phyloP scores from a whole-genome alignment of 2,113 vertebrate genomes.

The Tragelaphus imberbis region DNA sequence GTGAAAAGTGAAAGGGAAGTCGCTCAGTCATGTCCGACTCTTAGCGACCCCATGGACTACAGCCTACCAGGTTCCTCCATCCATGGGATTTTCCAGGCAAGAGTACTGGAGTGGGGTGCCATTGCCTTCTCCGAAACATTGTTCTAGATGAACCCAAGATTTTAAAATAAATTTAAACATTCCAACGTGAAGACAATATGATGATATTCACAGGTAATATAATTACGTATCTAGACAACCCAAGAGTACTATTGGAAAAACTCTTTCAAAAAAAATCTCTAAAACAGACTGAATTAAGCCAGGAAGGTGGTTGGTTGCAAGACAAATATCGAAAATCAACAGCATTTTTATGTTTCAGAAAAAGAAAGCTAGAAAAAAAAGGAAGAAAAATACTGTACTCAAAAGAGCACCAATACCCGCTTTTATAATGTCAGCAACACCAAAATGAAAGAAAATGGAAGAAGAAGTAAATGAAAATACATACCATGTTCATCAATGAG shows the following conservation, averaged over 20 bases:
- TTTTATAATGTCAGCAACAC: background rate
- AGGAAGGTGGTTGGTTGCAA: background rate
- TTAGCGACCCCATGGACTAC: no score
- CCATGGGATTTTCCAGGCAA: no score
- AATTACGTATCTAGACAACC: background rate
- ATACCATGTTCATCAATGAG: background rate
- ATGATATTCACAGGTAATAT: background rate
- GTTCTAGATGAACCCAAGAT: background rate
- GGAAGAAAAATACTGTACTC: background rate
- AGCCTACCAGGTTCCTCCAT: no score
- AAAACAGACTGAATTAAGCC: background rate
- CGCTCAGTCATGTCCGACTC: no score
- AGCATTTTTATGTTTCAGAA: background rate
- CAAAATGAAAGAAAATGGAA: background rate
- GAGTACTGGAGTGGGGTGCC: no score
- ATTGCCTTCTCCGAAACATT: no score
- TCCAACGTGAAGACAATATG: background rate
- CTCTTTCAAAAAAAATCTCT: background rate
- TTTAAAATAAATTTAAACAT: background rate
- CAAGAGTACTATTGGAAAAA: background rate
- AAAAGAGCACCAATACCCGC: background rate
- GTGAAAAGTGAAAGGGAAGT: no score
- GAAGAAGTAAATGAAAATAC: background rate
- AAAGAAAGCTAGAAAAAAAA: background rate
- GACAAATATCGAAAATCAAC: background rate